Base-by-base conservation (phyloP, 92 coral and sea anemone genomes). In the Porites evermanni region DNA sequence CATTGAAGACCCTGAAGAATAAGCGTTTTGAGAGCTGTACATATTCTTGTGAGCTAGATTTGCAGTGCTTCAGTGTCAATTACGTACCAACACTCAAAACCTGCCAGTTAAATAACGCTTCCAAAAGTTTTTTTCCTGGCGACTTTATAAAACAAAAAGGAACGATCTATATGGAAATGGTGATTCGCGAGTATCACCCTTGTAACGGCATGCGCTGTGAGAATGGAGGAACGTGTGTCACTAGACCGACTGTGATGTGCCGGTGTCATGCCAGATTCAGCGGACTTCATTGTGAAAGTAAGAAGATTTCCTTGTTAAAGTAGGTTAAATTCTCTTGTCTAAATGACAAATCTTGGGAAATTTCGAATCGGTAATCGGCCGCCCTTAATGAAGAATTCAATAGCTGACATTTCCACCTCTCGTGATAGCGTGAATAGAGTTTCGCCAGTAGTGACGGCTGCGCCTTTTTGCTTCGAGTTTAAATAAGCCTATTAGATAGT, bases 41-140 rank as follows among this genome's bases (percentile, higher is more conserved):
- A 12, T 77, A 76, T 70, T 67, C 70, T 11, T 85, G 88, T 58
- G 88, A 85, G 26, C 60, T 69, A 51, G 88, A 85, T 20, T 16
- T 60, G 14, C 82, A 68, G 14, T 85, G 88, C 77, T 77, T 66
- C 77, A 85, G 88, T 53, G 61, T 85, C 69, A 85, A 85, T 72
- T 85, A 76, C 83, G 7, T 76, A 16, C 3, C 26, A 14, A 29
- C 16, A 56, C 8, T 1, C 61, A 77, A 67, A 76, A 75, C 61
- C 12, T 85, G 88, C 56, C 67, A 85, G 44, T 29, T 85, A 18
- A 85, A 77, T 60, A 54, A 56, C 50, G 88, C 61, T 51, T 66
- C 88, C 12, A 67, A 60, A 23, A 69, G 77, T 19, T 67, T 4
- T 26, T 85, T 78, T 38, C 68, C 77, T 1, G 83, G 59, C 12